These are phyloP conservation scores for Cryptocheilus praepositus DNA, from an alignment of 2,888 invertebrate genomes.

Conservation along the genomic window DNA sequence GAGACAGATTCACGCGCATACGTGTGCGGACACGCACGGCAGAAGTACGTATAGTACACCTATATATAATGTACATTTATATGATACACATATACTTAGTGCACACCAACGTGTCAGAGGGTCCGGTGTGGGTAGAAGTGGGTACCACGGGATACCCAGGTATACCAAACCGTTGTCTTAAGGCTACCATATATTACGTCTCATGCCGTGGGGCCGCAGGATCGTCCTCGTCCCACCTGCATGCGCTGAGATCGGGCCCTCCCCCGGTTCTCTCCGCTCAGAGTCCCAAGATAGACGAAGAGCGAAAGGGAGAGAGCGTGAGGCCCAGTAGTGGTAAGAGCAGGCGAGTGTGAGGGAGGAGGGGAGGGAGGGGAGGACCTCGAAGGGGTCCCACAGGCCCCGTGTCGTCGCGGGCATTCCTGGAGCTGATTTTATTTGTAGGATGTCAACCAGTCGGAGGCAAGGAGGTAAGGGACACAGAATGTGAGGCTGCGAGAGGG, in stretches of 20 bases:
- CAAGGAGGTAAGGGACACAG: conserved; percentile 52
- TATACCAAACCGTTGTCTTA: conserved; percentile 67
- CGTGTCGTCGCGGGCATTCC: conserved; percentile 72
- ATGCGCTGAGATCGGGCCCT: conserved; percentile 39
- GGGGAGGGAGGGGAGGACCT: conserved; percentile 31
- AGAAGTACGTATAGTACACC: no score
- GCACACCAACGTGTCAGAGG: no score
- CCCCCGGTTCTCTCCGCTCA: conserved; percentile 35
- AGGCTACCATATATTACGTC: conserved; percentile 70
- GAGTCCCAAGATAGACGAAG: conserved; percentile 17
- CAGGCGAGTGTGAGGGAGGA: conserved; percentile 25
- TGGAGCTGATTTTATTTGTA: conserved; percentile 73
- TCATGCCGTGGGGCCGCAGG: conserved; percentile 49
- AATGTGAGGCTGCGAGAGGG: conserved; percentile 47
- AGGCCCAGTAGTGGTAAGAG: conserved; percentile 9
- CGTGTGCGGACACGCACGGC: conserved; percentile 17
- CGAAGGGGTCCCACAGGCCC: conserved; percentile 66
- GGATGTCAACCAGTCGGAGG: conserved; percentile 70
- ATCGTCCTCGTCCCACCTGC: conserved; percentile 46
- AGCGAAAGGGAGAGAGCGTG: conserved; percentile 15
- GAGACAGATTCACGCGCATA: no score
- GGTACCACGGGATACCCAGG: conserved; percentile 47
- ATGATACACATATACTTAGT: no score
- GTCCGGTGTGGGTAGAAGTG: conserved; percentile 41
- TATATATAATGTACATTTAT: no score